Conservation (phyloP, 2,888 invertebrate genomes). For the Antheraea assamensis region DNA sequence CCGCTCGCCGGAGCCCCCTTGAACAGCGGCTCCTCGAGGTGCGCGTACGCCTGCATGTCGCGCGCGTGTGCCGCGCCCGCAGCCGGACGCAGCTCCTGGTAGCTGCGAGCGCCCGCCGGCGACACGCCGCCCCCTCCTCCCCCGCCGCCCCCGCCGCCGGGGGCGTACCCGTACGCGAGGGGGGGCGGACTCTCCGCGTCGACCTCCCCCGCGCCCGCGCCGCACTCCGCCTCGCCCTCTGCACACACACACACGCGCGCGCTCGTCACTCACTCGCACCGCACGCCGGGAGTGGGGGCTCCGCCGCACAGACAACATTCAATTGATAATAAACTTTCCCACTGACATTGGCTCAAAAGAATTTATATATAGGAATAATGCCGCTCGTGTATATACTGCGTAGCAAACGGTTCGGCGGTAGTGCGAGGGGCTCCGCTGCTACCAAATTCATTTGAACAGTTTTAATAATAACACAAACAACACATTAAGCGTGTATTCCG, state of each 20-base stretch:
- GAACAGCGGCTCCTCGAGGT: slow-evolving; percentile 64
- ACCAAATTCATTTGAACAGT: not conserved
- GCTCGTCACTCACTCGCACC: slow-evolving; percentile 22
- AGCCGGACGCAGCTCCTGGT: slow-evolving; percentile 76
- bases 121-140: slow-evolving; percentile 48
- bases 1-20: slow-evolving; percentile 46
- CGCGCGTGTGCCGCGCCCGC: slow-evolving; percentile 57
- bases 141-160: slow-evolving; percentile 31
- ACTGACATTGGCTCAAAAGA: not conserved
- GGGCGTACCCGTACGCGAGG: slow-evolving; percentile 68
- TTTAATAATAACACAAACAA: slow-evolving; percentile 11
- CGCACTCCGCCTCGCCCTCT: slow-evolving; percentile 68
- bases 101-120: slow-evolving; percentile 73
- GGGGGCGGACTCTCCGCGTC: slow-evolving; percentile 68
- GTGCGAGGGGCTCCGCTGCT: not conserved
- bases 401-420: not conserved
- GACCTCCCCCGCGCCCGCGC: slow-evolving; percentile 55
- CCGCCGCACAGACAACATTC: slow-evolving; percentile 22
- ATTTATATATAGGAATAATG: not conserved
- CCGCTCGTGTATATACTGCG: not conserved
- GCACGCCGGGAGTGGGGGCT: slow-evolving; percentile 25
- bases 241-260: slow-evolving; percentile 54
- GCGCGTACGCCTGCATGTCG: slow-evolving; percentile 75
- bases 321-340: not conserved
- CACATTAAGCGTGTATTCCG: not conserved